Percentiles rank a stretch among this genome's conserved stretches.
Evolutionary conservation across 1,140 invertebrate species (phyloP).

Genomic region (Aphidius ervi): DNA sequence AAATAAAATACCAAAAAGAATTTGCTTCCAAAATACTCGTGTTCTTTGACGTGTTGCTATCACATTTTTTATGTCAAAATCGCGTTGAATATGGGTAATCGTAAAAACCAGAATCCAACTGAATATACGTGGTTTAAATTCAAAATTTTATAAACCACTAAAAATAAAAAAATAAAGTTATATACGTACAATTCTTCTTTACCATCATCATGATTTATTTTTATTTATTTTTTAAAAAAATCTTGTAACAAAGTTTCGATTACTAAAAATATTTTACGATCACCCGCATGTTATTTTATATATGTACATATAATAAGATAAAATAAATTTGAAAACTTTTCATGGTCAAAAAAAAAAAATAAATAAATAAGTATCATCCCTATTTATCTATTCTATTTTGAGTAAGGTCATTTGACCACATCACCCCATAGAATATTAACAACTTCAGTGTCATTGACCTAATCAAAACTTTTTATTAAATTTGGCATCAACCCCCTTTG

Average conservation of each 20-base stretch:
- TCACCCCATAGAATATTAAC: too few relatives aligned
- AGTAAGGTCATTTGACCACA: too few relatives aligned
- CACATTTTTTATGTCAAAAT: slow-evolving; percentile 12
- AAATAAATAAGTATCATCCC: too few relatives aligned
- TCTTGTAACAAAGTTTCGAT: too few relatives aligned
- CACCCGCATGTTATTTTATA: not conserved
- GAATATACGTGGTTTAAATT: slow-evolving; percentile 12
- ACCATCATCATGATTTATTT: slow-evolving; percentile 4
- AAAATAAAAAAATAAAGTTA: slow-evolving; percentile 1
- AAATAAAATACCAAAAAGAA: slow-evolving; percentile 7
- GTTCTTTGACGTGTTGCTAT: not conserved
- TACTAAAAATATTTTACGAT: slow-evolving; percentile 6
- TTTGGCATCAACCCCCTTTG: too few relatives aligned
- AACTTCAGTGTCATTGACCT: too few relatives aligned
- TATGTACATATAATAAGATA: too few relatives aligned
- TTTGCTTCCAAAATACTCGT: slow-evolving; percentile 1
- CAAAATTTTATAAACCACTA: not conserved
- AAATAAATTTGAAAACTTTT: too few relatives aligned
- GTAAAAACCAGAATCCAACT: slow-evolving; percentile 9
- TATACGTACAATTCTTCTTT: not conserved
- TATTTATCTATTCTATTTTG: too few relatives aligned
- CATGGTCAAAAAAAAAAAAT: too few relatives aligned
- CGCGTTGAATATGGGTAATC: not conserved
- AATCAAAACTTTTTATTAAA: too few relatives aligned
- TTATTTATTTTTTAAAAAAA: slow-evolving; percentile 1